phyloP scores from a whole-genome alignment of 1,140 invertebrate species.

The Solenopsis fugax region DNA sequence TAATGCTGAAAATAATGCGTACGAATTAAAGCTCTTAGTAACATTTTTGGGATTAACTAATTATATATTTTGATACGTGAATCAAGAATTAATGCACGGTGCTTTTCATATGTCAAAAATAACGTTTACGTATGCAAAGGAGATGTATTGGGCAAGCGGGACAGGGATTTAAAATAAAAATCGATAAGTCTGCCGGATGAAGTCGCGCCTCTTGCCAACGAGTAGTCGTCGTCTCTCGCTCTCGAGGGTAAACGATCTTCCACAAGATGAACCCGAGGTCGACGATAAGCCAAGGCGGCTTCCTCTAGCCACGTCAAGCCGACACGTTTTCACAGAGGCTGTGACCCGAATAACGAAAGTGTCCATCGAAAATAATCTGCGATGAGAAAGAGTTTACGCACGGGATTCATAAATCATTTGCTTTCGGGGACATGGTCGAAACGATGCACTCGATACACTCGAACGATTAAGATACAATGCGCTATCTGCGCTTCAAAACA shows the following conservation, averaged over 20 bases:
- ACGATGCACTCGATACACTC: background rate
- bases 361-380: conserved; percentile 65
- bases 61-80: background rate
- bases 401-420: background rate
- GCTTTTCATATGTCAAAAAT: conserved; percentile 37
- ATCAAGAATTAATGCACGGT: background rate
- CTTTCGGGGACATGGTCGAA: background rate
- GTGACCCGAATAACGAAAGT: conserved; percentile 67
- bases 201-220: conserved; percentile 19
- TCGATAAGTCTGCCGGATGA: conserved; percentile 8
- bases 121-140: conserved; percentile 6
- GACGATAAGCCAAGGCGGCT: conserved; percentile 51
- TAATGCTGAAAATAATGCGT: background rate
- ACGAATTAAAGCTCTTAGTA: background rate
- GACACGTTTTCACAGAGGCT: conserved; percentile 7
- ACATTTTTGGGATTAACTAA: too few relatives aligned
- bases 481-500: background rate
- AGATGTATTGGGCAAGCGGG: conserved; percentile 23
- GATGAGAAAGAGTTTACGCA: conserved; percentile 22
- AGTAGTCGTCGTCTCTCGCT: background rate
- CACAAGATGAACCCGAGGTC: conserved; percentile 51
- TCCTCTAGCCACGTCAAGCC: conserved; percentile 26
- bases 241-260: conserved; percentile 40
- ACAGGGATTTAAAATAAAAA: conserved; percentile 39
- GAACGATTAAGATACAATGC: background rate